A percentile compares a stretch with the other conserved stretches of the same genome.
phyloP scores from a whole-genome alignment of 1,140 invertebrate species.

The Lasaia peninsularis region DNA sequence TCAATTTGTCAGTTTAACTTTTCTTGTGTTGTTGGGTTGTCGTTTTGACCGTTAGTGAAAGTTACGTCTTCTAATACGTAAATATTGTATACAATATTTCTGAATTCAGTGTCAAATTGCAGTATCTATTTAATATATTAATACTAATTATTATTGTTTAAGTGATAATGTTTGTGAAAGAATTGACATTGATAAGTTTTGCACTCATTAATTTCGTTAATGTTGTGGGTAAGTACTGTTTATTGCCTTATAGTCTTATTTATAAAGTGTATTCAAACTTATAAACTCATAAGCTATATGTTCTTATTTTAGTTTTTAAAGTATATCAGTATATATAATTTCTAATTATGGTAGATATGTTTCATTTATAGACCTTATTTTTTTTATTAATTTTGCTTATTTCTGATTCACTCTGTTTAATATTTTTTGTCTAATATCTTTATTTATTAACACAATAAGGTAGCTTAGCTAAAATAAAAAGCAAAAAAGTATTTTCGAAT shows the following conservation, averaged over 20 bases:
- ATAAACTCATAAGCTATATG: no score
- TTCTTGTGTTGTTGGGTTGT: slow-evolving; percentile 10
- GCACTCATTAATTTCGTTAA: background rate
- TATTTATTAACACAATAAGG: no score
- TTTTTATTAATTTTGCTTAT: background rate
- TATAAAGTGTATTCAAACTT: no score
- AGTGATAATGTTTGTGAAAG: slow-evolving; percentile 19
- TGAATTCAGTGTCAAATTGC: background rate
- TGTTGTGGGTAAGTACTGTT: slow-evolving; percentile 4
- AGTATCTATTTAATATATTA: background rate
- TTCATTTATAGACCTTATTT: no score
- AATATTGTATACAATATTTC: background rate
- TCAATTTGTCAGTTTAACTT: slow-evolving; percentile 25
- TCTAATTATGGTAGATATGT: no score
- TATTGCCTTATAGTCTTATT: background rate
- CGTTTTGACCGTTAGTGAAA: slow-evolving; percentile 14
- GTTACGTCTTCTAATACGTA: slow-evolving; percentile 45
- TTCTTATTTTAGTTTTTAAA: no score
- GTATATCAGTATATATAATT: no score
- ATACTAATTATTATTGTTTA: background rate
- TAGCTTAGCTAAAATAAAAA: no score
- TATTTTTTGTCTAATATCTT: background rate
- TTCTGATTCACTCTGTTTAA: no score
- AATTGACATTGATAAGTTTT: slow-evolving; percentile 13
- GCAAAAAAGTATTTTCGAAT: no score